Base-by-base conservation (phyloP, 2,888 invertebrate species). In the Patella ulyssiponensis region DNA sequence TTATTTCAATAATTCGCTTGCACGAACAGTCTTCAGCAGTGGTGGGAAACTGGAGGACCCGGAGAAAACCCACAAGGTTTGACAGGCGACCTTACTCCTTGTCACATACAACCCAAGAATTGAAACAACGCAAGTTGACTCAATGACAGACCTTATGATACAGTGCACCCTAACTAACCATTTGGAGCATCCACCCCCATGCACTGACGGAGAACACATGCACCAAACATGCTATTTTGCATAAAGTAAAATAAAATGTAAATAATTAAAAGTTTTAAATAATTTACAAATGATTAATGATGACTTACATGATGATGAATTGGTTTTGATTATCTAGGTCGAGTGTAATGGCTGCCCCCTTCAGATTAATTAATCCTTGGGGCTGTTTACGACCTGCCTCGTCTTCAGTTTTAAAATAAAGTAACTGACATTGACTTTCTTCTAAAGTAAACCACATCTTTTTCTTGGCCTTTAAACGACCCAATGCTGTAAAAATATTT, bases 371-470 rank as follows among this genome's bases (percentile, higher is more conserved):
- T 74, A 80, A 77, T 17, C 89, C 90, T 20, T 87, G 81, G 1
- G 92, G 89, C 9, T 83, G 74, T 70, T 86, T 86, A 54, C 82
- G 81, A 4, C 83, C 81, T 44, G 89, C 88, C 11, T 91, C 90
- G 3, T 86, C 86, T 78, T 91, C 90, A 52, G 78, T 86, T 79
- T 89, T 89, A 84, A 88, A 92, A 76, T 87, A 89, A 58, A 89
- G 79, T 71, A 92, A 83, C 74, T 89, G 86, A 77, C 90, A 88
- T 54, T 87, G 81, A 58, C 87, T 87, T 80, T 92, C 92, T 52
- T 92, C 92, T 64, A 92, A 85, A 1, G 91, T 86, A 83, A 88
- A 92, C 92, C 92, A 92, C 69, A 89, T 84, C 15, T 87, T 86
- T 73, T 88, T 86, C 73, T 86, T 85, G 14, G 89, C 84, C 79